Conservation (phyloP, 2,888 invertebrate species). For the Cephalotes varians region DNA sequence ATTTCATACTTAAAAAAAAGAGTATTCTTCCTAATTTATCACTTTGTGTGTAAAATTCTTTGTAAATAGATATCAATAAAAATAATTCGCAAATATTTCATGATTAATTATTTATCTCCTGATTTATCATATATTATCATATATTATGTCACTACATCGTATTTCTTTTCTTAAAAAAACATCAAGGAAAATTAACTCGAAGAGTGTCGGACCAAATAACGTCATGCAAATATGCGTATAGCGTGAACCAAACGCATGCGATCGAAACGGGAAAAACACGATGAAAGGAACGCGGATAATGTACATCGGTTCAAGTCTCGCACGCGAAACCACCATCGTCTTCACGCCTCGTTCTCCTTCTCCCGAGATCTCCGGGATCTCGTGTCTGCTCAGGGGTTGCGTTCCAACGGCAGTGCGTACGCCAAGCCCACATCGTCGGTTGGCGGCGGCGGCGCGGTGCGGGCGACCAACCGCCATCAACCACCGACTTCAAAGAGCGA, state of each 20-base stretch:
- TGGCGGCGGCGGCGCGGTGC: not conserved
- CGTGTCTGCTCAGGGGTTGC: conserved; percentile 25
- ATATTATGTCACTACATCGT: not conserved
- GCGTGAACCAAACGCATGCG: conserved; percentile 45
- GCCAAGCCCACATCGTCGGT: conserved; percentile 42
- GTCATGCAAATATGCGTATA: conserved; percentile 8
- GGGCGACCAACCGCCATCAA: conserved; percentile 53
- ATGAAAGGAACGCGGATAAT: not conserved
- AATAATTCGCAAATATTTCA: not conserved
- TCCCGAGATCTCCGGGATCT: not conserved
- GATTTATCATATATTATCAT: not conserved
- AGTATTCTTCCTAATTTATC: not conserved
- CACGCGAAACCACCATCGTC: conserved; percentile 36
- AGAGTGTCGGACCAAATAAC: not conserved
- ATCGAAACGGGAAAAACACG: conserved; percentile 22
- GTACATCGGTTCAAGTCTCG: conserved; percentile 18
- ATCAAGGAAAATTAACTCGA: not conserved
- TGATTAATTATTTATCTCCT: not conserved
- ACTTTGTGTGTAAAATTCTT: not conserved
- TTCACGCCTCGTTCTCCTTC: conserved; percentile 38
- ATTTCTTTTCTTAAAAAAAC: no score
- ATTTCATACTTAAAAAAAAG: not conserved
- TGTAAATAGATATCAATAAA: not conserved
- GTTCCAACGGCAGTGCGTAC: conserved; percentile 51
- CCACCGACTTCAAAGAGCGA: conserved; percentile 68